Evolutionary conservation across 2,888 invertebrate genomes (phyloP).

Genomic region (Epirrhoe tristata): DNA sequence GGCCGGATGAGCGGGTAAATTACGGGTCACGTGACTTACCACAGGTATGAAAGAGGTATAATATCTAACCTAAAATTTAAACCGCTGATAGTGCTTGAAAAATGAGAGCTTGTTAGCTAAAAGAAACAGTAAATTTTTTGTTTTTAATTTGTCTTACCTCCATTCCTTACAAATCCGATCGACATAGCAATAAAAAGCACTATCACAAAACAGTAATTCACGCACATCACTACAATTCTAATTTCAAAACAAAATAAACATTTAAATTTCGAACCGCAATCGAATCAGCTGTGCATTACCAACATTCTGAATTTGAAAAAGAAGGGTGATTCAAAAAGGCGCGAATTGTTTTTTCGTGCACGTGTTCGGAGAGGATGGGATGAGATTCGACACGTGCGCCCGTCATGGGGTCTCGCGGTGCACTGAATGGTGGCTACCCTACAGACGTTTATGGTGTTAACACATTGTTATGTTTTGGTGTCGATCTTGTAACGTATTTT

Average conservation of each 20-base stretch:
- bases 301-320: slow-evolving; percentile 13
- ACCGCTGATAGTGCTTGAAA: neutral
- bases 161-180: slow-evolving; percentile 67
- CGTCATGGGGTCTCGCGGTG: slow-evolving; percentile 53
- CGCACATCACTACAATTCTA: slow-evolving; percentile 66
- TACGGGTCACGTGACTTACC: slow-evolving; percentile 10
- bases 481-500: slow-evolving; percentile 35
- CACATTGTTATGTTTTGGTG: slow-evolving; percentile 31
- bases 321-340: slow-evolving; percentile 26
- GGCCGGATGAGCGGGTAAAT: slow-evolving; percentile 25
- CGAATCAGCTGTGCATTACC: slow-evolving; percentile 1
- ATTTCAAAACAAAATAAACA: slow-evolving; percentile 22
- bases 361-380: slow-evolving; percentile 34
- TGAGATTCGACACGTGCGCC: slow-evolving; percentile 50
- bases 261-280: slow-evolving; percentile 10
- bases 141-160: slow-evolving; percentile 56
- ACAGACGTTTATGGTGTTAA: slow-evolving; percentile 39
- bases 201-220: slow-evolving; percentile 64
- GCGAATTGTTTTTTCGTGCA: slow-evolving; percentile 39
- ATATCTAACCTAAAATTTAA: neutral
- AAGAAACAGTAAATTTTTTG: no score
- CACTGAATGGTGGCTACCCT: slow-evolving; percentile 58
- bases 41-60: neutral
- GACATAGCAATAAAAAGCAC: slow-evolving; percentile 56
- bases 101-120: neutral